Evolutionary conservation across 2,113 vertebrate species (phyloP), one percentile per base, ranked within the genome.

Genomic region (Orcinus orca): DNA sequence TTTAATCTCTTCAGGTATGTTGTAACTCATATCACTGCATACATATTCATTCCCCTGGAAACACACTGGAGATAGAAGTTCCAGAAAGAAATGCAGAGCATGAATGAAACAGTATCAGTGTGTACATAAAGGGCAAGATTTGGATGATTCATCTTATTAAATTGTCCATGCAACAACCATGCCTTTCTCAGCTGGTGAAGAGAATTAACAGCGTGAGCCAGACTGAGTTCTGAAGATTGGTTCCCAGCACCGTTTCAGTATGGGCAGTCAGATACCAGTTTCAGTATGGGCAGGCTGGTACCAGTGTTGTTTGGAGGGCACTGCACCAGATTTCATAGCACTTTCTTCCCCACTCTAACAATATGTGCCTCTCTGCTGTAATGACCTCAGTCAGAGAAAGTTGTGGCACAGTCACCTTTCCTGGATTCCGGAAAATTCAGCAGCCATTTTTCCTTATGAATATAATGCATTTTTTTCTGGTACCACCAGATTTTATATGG

Each of bases 21-120:
- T 85, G 65, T 97, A 98, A 97, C 29, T 97, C 97, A 95, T 50
- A 7, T 63, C 50, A 84, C 60, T 86, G 81, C 81, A 76, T 36
- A 93, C 18, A 29, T 47, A 88, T 71, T 6, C 44, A 60, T 92
- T 84, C 47, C 47, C 33, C 74, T 41, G 77, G 74, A 97, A 81
- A 92, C 36, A 55, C 14, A 70, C 44, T 33, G 12, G 70, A 62
- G 12, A 60, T 38, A 23, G 33, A 74, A 31, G 23, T 95, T 96
- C 47, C n/a, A 36, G 67, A 65, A 82, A 83, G 88, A 95, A 74
- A 68, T 44, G 12, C 21, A 65, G 18, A 71, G 25, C 9, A 29
- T 96, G 58, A 97, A 74, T 18, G 33, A 91, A 96, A 92, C 21
- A 63, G 21, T 38, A 26, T 41, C 36, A 11, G 6, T 58, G 68